A percentile compares a stretch with the other conserved stretches of the same genome.
These are phyloP conservation scores for Chiloscyllium plagiosum DNA, from an alignment of 2,113 vertebrate genomes.

Conservation along the genomic window DNA sequence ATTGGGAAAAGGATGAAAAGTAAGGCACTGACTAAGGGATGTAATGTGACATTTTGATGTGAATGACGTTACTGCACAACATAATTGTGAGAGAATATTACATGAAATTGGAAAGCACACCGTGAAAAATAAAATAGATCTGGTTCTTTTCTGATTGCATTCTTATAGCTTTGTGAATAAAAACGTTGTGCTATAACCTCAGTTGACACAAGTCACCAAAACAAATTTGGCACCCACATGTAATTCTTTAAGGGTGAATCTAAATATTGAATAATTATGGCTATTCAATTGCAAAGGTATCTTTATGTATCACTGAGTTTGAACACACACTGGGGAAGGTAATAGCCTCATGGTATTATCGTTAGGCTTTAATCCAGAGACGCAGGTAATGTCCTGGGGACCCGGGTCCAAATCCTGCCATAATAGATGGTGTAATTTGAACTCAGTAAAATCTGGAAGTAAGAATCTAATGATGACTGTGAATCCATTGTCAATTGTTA, in stretches of 20 bases:
- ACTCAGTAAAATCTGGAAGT: too few species aligned
- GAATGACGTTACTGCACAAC: neutral
- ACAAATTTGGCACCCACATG: neutral
- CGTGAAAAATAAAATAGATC: neutral
- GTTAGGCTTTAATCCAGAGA: too few species aligned
- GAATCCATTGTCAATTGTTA: too few species aligned
- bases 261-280: neutral
- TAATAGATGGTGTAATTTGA: too few species aligned
- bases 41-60: neutral
- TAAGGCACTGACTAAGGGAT: neutral
- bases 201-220: neutral
- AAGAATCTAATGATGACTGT: too few species aligned
- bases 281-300: neutral
- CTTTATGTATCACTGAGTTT: neutral
- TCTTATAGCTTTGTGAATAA: neutral
- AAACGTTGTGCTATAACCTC: neutral
- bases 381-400: too few species aligned
- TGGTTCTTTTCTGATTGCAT: neutral
- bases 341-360: too few species aligned
- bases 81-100: neutral
- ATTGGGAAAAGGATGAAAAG: neutral
- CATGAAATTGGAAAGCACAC: neutral
- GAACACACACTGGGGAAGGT: too few species aligned
- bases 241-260: neutral
- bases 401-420: too few species aligned